Evolutionary conservation across 2,113 vertebrate genomes (phyloP).

Genomic region (Petaurus breviceps): DNA sequence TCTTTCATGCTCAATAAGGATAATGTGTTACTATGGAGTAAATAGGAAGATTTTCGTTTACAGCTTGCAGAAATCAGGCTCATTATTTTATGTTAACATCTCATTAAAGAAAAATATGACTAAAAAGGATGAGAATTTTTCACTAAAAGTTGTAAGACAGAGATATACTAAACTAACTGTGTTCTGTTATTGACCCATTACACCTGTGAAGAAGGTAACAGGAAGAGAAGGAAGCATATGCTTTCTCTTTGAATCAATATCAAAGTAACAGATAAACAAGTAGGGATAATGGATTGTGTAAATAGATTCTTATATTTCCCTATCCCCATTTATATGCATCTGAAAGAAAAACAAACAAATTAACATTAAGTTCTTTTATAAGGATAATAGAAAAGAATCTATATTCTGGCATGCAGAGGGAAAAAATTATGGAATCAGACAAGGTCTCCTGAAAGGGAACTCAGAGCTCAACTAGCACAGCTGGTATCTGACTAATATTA

Average conservation of each 20-base stretch:
- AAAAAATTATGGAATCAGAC: too few species aligned
- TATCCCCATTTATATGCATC: neutral
- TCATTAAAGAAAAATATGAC: neutral
- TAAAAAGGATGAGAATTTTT: neutral
- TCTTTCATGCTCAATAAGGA: neutral
- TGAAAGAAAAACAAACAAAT: neutral
- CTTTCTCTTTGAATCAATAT: constrained; percentile 17
- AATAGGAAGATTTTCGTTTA: neutral
- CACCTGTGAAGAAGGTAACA: neutral
- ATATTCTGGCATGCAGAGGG: neutral
- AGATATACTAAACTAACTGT: neutral
- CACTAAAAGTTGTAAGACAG: neutral
- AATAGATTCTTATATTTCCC: neutral
- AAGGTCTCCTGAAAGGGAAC: neutral
- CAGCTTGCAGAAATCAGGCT: neutral
- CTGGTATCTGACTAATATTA: neutral
- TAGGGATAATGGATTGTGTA: neutral
- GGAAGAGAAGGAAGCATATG: neutral
- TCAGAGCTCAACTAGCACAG: too few species aligned
- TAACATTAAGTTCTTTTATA: neutral
- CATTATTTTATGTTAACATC: neutral
- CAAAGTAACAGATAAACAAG: neutral
- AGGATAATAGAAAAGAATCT: neutral
- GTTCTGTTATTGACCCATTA: neutral
- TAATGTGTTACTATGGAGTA: neutral